Base-by-base conservation (phyloP, 2,113 vertebrate genomes). In the Thoracochromis brauschi region DNA sequence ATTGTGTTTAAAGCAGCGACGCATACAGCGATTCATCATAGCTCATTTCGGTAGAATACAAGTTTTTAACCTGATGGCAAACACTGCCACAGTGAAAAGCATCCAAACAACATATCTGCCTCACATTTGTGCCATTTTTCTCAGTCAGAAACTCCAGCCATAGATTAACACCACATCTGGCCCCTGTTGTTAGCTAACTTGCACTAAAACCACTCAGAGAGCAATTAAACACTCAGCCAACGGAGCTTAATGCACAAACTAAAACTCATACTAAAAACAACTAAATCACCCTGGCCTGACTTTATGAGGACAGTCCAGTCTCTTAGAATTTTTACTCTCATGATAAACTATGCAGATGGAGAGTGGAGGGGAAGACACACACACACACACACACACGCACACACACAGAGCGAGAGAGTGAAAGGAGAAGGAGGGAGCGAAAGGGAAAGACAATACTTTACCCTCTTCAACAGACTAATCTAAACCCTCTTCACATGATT, bases 401-500 rank as follows among this genome's bases (percentile, higher is more conserved):
- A 38, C 60, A 80, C 24, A 81, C 12, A 68, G 1, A 47, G 5
- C 49, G 2, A 85, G 10, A 79, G 53, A 82, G 10, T 38, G 16
- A 80, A 60, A 65, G 19, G 24, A 71, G 33, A 86, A 78, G 58
- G 55, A 81, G 42, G 63, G 33, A 68, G 45, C 65, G 33, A 75
- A 84, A 75, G 29, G 53, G 65, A 84, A 81, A 89, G 75, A 88
- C 38, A 83, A 89, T 79, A 88, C 87, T 92, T 89, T 79, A 82
- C 65, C 63, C 83, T 87, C 88, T 91, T 88, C 82, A 82, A 33
- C 49, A 54, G 65, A 68, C 84, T 89, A 45, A 91, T 92, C 85
- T 87, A 88, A 84, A 91, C 60, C 88, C 85, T 87, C 87, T 83
- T 85, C 85, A 86, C 84, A 80, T 88, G 80, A 88, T 93, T 93